Evolutionary conservation across 2,888 invertebrate species (phyloP).

Genomic region (Zele albiditarsus): DNA sequence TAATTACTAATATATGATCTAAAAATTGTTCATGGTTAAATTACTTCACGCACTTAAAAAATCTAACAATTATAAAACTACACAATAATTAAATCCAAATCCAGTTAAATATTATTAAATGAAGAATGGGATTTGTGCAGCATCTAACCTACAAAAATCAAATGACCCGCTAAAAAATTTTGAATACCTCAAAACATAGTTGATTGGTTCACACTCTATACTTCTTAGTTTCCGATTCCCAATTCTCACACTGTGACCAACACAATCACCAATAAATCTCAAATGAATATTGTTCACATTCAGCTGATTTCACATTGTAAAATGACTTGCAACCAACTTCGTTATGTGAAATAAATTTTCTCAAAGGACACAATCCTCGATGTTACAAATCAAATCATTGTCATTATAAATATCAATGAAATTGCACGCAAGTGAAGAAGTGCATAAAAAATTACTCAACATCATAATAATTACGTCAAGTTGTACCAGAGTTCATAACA

Average conservation of each 20-base stretch:
- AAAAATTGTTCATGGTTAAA: too few species aligned
- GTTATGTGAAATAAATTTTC: conserved; percentile 18
- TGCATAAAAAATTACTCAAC: background rate
- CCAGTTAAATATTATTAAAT: too few species aligned
- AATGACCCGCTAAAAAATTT: too few species aligned
- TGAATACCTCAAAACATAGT: too few species aligned
- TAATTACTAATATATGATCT: too few species aligned
- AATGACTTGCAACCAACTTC: conserved; percentile 15
- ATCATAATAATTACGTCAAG: background rate
- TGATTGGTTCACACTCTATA: too few species aligned
- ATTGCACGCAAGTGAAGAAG: conserved; percentile 12
- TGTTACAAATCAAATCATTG: conserved; percentile 33
- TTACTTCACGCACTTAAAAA: too few species aligned
- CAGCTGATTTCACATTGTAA: background rate
- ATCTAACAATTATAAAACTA: too few species aligned
- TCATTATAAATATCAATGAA: conserved; percentile 32
- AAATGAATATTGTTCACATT: background rate
- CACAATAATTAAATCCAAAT: too few species aligned
- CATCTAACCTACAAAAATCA: too few species aligned
- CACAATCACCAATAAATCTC: background rate
- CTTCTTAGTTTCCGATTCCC: too few species aligned
- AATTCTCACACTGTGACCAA: background rate
- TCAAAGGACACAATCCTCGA: conserved; percentile 14
- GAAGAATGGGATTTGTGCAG: too few species aligned
- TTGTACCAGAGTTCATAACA: background rate